Percentiles rank a stretch among this genome's conserved stretches.
Evolutionary conservation across 2,888 invertebrate species (phyloP).

Genomic region (Heteromyza rotundicornis): DNA sequence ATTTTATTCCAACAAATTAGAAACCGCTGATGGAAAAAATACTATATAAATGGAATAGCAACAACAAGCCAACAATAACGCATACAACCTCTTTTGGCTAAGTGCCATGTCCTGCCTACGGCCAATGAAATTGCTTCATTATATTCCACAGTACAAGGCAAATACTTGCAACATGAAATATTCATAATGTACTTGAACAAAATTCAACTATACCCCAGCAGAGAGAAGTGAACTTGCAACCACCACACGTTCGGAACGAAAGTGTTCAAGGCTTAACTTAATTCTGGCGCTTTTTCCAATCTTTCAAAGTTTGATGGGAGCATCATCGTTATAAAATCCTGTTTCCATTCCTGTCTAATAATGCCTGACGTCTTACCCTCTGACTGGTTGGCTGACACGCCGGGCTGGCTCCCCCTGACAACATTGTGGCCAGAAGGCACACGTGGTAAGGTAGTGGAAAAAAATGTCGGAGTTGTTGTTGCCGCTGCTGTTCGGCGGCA

Average conservation of each 20-base stretch:
- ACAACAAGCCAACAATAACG: not conserved
- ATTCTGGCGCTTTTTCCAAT: not conserved
- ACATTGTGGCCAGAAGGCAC: not conserved
- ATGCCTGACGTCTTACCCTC: too few species aligned
- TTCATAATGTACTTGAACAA: too few species aligned
- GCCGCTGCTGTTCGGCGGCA: too few species aligned
- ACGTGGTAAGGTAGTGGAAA: not conserved
- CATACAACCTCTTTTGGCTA: slow-evolving; percentile 34
- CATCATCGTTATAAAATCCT: not conserved
- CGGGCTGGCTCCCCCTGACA: not conserved
- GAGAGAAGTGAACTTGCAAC: too few species aligned
- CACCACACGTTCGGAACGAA: not conserved
- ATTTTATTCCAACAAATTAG: too few species aligned
- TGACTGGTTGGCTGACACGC: too few species aligned
- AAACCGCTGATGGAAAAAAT: too few species aligned
- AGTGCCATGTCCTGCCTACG: slow-evolving; percentile 36
- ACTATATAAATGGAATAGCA: not conserved
- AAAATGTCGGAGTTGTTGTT: too few species aligned
- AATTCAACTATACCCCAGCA: too few species aligned
- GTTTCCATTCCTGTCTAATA: not conserved
- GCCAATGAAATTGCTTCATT: slow-evolving; percentile 36
- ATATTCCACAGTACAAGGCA: slow-evolving; percentile 23
- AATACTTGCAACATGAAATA: too few species aligned
- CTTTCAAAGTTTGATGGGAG: too few species aligned
- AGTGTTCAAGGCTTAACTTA: not conserved